Conservation (phyloP, 2,113 vertebrate genomes). For the Athene cunicularia region DNA sequence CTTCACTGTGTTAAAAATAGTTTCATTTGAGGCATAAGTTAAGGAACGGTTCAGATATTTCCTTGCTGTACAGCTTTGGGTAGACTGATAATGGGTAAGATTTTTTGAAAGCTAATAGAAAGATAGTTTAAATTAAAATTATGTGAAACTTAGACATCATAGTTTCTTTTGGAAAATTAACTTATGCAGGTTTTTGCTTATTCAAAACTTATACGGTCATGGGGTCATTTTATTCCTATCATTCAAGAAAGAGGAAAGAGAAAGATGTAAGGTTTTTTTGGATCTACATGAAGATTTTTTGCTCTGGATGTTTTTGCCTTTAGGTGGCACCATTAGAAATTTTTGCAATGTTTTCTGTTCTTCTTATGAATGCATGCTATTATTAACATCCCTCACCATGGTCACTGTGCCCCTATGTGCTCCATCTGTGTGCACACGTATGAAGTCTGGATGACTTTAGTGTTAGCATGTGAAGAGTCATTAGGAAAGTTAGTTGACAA, state of each 20-base stretch:
- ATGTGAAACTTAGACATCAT: neutral
- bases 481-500: neutral
- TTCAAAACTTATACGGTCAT: neutral
- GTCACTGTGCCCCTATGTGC: no score
- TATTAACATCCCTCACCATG: neutral
- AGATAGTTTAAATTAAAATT: neutral
- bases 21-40: neutral
- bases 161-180: neutral
- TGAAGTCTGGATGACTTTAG: neutral
- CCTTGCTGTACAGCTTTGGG: neutral
- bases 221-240: neutral
- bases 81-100: neutral
- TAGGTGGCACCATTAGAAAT: neutral
- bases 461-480: neutral
- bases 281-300: neutral
- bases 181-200: neutral
- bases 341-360: neutral
- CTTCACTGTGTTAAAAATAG: neutral
- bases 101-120: neutral
- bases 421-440: neutral
- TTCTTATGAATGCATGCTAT: neutral
- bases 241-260: neutral
- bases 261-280: neutral
- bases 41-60: neutral
- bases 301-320: neutral